Evolutionary conservation across 2,113 vertebrate species (phyloP), one percentile per base, ranked within the genome.

Genomic region (Hymenochirus boettgeri): DNA sequence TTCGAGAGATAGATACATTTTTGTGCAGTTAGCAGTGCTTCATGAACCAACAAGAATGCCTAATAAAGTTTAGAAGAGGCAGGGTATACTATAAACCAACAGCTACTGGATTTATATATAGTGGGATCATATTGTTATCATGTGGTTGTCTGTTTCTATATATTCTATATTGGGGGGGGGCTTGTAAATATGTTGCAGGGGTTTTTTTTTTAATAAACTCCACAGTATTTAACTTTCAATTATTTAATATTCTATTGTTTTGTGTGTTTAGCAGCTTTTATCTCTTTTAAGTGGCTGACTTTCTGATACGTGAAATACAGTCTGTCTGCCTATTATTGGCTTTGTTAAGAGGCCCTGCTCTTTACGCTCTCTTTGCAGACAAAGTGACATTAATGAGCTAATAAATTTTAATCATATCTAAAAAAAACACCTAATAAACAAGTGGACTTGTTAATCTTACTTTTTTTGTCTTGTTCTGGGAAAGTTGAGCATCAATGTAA

Each of bases 341-440:
- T 25, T 65, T 72, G 65, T 71, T 71, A 72, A 65, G 60, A 72
- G 61, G 5, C 10, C 0, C 24, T 3, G 72, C 56, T 75, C 59
- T 79, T 76, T 61, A 58, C 46, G 69, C 69, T 75, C 60, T 13
- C 11, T 76, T 72, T 72, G 26, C 18, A 61, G 60, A 73, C 64
- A 48, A 62, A 64, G 55, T 59, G 57, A 71, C 73, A 75, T 72
- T 50, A 71, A 76, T 64, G 73, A 72, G 70, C 71, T 61, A 52
- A 73, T 76, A 80, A 79, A 80, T 79, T 81, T 81, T 79, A 71
- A 72, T 35, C 70, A 75, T 75, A 21, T 15, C 7, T 22, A 18
- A 22, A 12, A n/a, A 21, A 22, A 48, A 23, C 4, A 23, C 19
- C 46, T 22, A 48, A 21, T 7, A 22, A 21, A 48, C 10, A 48